Percentiles rank a stretch among this genome's conserved stretches.
These are phyloP conservation scores for Nephrotoma guestfalica DNA, from an alignment of 2,888 invertebrate genomes.

Conservation along the genomic window DNA sequence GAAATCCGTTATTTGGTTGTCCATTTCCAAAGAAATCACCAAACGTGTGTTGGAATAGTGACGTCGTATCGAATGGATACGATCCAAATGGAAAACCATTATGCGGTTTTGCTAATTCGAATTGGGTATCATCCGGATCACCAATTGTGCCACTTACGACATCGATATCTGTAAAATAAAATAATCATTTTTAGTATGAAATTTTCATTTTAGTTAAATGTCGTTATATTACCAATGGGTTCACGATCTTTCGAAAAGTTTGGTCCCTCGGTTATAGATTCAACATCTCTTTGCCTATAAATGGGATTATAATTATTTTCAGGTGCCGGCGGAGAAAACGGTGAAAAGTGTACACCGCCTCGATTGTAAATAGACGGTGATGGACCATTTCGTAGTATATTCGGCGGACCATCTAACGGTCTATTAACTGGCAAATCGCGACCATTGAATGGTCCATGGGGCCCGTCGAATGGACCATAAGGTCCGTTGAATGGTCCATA, in stretches of 20 bases:
- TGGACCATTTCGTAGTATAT: neutral
- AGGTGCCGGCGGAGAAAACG: neutral
- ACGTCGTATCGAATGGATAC: neutral
- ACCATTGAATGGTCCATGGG: neutral
- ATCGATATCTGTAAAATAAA: neutral
- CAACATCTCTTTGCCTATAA: neutral
- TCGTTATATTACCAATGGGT: neutral
- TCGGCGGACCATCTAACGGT: neutral
- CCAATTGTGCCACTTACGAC: slow-evolving; percentile 4
- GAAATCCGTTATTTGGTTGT: neutral
- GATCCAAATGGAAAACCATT: slow-evolving; percentile 5
- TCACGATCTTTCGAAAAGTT: neutral
- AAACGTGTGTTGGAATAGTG: slow-evolving; percentile 5
- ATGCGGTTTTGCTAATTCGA: neutral
- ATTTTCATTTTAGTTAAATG: too few species aligned
- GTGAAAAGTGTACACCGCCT: neutral
- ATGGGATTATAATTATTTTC: neutral
- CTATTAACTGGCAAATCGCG: neutral
- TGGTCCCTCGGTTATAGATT: neutral
- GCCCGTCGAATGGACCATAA: neutral
- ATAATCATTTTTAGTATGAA: neutral
- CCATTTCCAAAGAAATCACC: slow-evolving; percentile 1
- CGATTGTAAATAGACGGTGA: neutral
- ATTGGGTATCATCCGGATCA: slow-evolving; percentile 4
- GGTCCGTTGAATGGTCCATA: neutral